Evolutionary conservation across 2,113 vertebrate genomes (phyloP), one percentile per base, ranked within the genome.

Genomic region (Apteryx owenii): DNA sequence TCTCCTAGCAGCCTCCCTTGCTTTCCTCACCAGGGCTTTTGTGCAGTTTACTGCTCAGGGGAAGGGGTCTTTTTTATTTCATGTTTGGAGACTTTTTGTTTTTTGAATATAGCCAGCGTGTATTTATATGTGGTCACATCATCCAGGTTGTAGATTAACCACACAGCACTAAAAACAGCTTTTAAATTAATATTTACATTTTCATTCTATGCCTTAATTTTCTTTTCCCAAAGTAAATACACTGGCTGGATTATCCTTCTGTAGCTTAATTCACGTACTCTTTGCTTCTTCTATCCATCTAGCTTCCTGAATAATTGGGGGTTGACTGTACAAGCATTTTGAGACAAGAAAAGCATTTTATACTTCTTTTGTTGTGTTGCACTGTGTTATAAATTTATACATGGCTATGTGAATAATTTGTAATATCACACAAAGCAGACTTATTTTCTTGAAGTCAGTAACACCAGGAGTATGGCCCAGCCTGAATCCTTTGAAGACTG

Each of bases 1-100:
- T 96, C 92, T 94, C 94, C 95, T 96, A 96, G 89, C 93, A 95
- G 95, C 94, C 85, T 80, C 88, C 91, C 76, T 81, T 95, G 76
- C 92, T 92, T 96, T 95, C 86, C 38, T 93, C n/a, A 25, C 65
- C 64, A 68, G n/a, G 2, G 2, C 73, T 81, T 38, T 38, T 80
- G 84, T 88, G 96, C 89, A 79, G 29, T 89, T 90, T 97, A 70
- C 80, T 88, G 79, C 90, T 88, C 76, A 64, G 60, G 51, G 70
- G 70, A 89, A 0, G 0, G 80, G 75, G 54, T 93, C 68, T 86
- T 95, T 97, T 22, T 22, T 60, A 22, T 50, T 33, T 50, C 46
- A 36, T 71, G 71, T 94, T 96, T 65, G 50, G 68, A 93, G 60
- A 85, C 82, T 72, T 85, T 48, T 85, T 90, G 76, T 96, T 96